phyloP scores from a whole-genome alignment of 2,113 vertebrate genomes.

The Eubucco bourcierii region DNA sequence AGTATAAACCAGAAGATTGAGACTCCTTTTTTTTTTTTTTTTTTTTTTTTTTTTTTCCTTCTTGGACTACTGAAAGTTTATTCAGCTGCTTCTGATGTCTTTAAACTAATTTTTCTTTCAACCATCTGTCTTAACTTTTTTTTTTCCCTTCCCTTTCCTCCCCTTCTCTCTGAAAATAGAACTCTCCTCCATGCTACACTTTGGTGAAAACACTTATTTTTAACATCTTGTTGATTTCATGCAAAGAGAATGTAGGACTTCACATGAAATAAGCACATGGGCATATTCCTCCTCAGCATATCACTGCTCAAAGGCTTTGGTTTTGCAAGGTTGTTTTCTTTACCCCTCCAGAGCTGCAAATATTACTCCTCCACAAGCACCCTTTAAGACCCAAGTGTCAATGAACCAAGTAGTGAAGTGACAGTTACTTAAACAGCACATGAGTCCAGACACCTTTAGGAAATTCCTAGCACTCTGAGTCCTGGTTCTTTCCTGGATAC shows the following conservation, averaged over 20 bases:
- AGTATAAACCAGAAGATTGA: conserved; percentile 54
- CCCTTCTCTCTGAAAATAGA: conserved; percentile 70
- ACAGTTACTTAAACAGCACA: conserved; percentile 76
- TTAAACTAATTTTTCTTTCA: conserved; percentile 71
- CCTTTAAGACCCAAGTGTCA: conserved; percentile 74
- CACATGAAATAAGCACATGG: conserved; percentile 64
- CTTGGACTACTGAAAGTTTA: conserved; percentile 75
- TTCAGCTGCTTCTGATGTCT: conserved; percentile 81
- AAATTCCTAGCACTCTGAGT: conserved; percentile 69
- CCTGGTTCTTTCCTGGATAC: conserved; percentile 51
- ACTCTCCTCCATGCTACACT: conserved; percentile 57
- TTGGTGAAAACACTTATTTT: conserved; percentile 75
- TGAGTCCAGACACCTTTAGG: conserved; percentile 74
- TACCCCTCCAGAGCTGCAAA: conserved; percentile 74
- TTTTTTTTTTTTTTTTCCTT: not conserved
- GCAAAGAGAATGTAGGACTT: conserved; percentile 57
- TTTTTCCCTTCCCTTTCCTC: not conserved
- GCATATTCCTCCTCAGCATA: conserved; percentile 53
- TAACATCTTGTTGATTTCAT: conserved; percentile 73
- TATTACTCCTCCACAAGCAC: conserved; percentile 69
- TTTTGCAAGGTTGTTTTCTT: conserved; percentile 73
- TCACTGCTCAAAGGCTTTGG: conserved; percentile 39
- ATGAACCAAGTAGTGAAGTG: conserved; percentile 73
- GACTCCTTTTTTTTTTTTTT: conserved; percentile 29
- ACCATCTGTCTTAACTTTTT: conserved; percentile 73